Percentiles rank a stretch among this genome's conserved stretches.
phyloP scores from a whole-genome alignment of 2,113 vertebrate species.

The Ailurus styani region DNA sequence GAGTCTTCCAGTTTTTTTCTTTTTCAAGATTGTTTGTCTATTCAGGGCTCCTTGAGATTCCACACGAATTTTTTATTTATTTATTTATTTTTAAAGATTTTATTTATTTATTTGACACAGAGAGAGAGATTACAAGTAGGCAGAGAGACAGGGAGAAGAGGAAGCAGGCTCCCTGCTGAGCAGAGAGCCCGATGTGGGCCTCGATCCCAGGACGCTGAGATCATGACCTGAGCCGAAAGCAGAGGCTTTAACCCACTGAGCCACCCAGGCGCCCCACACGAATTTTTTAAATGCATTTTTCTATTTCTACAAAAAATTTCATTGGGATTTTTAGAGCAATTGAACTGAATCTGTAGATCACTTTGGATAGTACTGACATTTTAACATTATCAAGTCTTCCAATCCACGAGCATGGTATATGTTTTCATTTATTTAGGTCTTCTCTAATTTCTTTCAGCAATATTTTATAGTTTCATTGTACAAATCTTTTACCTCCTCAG shows the following conservation, averaged over 20 bases:
- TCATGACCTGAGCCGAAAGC: too few relatives aligned
- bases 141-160: too few relatives aligned
- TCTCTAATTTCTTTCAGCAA: background rate
- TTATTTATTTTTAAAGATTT: too few relatives aligned
- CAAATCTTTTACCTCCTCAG: background rate
- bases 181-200: too few relatives aligned
- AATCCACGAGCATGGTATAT: background rate
- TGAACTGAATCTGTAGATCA: background rate
- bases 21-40: background rate
- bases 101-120: too few relatives aligned
- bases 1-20: background rate
- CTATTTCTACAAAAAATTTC: background rate
- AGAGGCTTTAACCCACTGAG: too few relatives aligned
- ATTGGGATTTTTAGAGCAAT: background rate
- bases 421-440: background rate
- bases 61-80: background rate
- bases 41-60: background rate
- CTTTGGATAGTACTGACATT: background rate
- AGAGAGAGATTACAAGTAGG: too few relatives aligned
- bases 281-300: too few relatives aligned
- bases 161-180: too few relatives aligned
- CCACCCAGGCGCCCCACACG: too few relatives aligned
- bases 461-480: background rate
- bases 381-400: background rate
- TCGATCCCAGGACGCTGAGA: too few relatives aligned